These are phyloP conservation scores for Papilio polyxenes DNA, from an alignment of 1,140 invertebrate species.

Conservation along the genomic window DNA sequence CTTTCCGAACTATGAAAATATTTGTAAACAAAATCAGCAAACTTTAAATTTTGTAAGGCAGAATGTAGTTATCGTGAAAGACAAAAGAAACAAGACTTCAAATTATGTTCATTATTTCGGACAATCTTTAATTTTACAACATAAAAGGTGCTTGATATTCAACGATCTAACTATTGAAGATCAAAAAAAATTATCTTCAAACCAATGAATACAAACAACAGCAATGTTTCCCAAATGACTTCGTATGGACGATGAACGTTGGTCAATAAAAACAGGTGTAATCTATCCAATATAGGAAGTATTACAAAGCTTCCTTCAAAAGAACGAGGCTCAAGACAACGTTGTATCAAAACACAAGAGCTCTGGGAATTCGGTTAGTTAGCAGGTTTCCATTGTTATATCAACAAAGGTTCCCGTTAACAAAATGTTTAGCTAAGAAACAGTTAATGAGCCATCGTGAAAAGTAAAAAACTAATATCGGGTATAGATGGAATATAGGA, in stretches of 20 bases:
- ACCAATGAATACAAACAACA: slow-evolving; percentile 12
- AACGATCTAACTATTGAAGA: not conserved
- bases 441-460: not conserved
- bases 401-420: slow-evolving; percentile 4
- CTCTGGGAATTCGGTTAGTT: slow-evolving; percentile 26
- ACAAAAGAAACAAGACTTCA: not conserved
- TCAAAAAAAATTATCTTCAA: not conserved
- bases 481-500: too few relatives aligned
- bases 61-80: not conserved
- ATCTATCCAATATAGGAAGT: not conserved
- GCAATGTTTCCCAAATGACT: not conserved
- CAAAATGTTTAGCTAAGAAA: not conserved
- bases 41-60: not conserved
- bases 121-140: not conserved
- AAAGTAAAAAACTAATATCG: not conserved
- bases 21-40: not conserved
- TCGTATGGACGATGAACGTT: slow-evolving; percentile 3
- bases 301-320: slow-evolving; percentile 12
- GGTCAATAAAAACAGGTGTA: slow-evolving; percentile 30
- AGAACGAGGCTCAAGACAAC: slow-evolving; percentile 27
- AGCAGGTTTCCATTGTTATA: slow-evolving; percentile 6
- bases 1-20: not conserved
- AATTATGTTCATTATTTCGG: not conserved
- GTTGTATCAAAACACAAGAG: slow-evolving; percentile 31
- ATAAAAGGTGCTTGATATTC: not conserved